phyloP scores from a whole-genome alignment of 92 coral and sea anemone species.

The Metridium senile region DNA sequence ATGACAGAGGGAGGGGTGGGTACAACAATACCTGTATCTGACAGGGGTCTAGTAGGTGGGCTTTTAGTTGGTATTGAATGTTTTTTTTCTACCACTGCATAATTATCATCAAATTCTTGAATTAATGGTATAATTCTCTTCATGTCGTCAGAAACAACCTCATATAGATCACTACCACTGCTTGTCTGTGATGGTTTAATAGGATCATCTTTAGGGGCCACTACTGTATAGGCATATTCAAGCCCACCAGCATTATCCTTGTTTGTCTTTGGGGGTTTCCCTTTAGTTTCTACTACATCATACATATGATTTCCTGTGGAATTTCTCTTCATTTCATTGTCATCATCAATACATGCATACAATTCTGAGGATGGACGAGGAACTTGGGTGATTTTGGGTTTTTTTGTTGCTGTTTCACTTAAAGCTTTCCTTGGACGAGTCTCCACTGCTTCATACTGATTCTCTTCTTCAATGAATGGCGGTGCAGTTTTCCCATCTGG shows the following conservation, averaged over 20 bases:
- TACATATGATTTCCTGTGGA: conserved; percentile 19
- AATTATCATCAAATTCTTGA: neutral
- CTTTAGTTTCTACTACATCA: conserved; percentile 19
- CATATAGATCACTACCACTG: conserved; percentile 22
- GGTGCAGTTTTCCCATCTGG: conserved; percentile 32
- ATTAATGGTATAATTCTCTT: neutral
- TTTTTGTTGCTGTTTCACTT: conserved; percentile 20
- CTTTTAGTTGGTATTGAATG: conserved; percentile 1
- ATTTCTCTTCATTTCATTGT: neutral
- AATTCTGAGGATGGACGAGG: conserved; percentile 28
- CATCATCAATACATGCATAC: conserved; percentile 30
- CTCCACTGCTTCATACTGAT: conserved; percentile 56
- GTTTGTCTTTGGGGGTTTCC: neutral
- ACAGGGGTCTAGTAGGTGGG: conserved; percentile 8
- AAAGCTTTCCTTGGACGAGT: conserved; percentile 19
- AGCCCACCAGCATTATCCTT: neutral
- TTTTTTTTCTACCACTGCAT: conserved; percentile 27
- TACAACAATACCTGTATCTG: conserved; percentile 6
- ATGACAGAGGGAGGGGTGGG: conserved; percentile 33
- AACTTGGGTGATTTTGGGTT: neutral
- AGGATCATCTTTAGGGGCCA: conserved; percentile 10
- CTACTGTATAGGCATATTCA: conserved; percentile 24
- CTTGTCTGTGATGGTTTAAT: conserved; percentile 14
- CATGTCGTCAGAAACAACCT: conserved; percentile 29
- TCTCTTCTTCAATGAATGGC: conserved; percentile 24